Base-by-base conservation (phyloP, 2,113 vertebrate genomes). In the Hymenochirus boettgeri region DNA sequence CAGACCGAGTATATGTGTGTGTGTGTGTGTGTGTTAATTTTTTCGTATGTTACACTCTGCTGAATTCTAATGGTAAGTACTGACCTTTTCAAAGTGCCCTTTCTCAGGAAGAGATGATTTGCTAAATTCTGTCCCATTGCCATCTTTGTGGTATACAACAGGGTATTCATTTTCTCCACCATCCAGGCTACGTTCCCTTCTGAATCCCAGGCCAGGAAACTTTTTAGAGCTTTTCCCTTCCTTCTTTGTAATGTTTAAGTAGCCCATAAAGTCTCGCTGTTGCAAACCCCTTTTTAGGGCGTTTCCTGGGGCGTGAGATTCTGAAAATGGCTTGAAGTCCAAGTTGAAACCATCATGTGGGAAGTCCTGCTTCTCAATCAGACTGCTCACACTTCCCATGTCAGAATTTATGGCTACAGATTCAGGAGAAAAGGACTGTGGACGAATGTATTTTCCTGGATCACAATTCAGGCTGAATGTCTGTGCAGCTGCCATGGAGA, bases 331-430 rank as follows among this genome's bases (percentile, higher is more conserved):
- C 1, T 74, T 85, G 22, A 60, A 89, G 35, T 64, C 81, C 31
- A 81, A 75, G 76, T 87, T 91, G 23, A 88, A 77, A 21, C 85
- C 83, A 73, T 89, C 80, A 0, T 91, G 86, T 15, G 91, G 86
- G 35, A 89, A 77, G 22, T 96, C 93, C 8, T 94, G 89, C 70
- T 90, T 90, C 80, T 99, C 96, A 73, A 98, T 88, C 73, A 99
- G 87, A 76, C 96, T 99, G 74, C 96, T 91, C 66, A 99, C 95
- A 1, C 95, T 99, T 76, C 96, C 96, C 96, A 99, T 99, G 78
- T 78, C 82, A 82, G 87, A 85, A 51, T 76, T 76, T 5, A 79
- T 71, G 0, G 81, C 75, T 11, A 61, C 27, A 0, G 83, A 77
- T 72, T 71, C 74, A 2, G 82, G 82, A 19, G 78, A 76, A 57